Base-by-base conservation (phyloP, 1,140 invertebrate genomes). In the Metopolophium dirhodum region DNA sequence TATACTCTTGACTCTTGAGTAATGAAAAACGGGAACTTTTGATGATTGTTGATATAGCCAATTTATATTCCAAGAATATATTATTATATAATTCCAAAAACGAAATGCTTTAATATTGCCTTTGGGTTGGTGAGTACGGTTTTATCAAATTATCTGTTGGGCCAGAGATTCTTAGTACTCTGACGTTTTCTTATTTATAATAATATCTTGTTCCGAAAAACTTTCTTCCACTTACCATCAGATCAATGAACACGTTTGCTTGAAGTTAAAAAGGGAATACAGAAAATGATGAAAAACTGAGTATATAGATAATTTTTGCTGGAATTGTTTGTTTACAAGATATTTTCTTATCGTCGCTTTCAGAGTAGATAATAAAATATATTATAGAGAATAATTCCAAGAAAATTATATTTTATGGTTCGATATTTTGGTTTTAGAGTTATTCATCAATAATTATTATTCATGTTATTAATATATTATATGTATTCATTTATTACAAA, bases 121-220 rank as follows among this genome's bases (percentile, higher is more conserved):
- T 30, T 88, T n/a, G 49, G 49, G 47, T 88, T n/a, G 18, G 47
- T 51, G 86, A 54, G 18, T 49, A 88, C 47, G n/a, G 22, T 35
- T 88, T 88, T 88, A 88, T 88, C 86, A 88, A 51, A 88, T 88
- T 88, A 88, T 49, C n/a, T 26, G 47, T 88, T 88, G 35, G 86
- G 35, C 35, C n/a, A 35, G 47, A 86, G 9, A 18, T 88, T 88
- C 86, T 20, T 37, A 51, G 86, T 35, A 88, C 49, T 37, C 18
- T 23, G 35, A n/a, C n/a, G 26, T 49, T 88, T 35, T 88, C 49
- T 23, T 47, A 88, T 51, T 0, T 54, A 88, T 23, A 88, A 23
- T 14, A 47, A 47, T 85, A 45, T 45, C 26, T 86, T 37, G 82
- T 83, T 83, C 30, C 45, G 23, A 18, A 47, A 86, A 49, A 51